Base-by-base conservation (phyloP, 2,888 invertebrate genomes). In the Eupithecia pulchellata region DNA sequence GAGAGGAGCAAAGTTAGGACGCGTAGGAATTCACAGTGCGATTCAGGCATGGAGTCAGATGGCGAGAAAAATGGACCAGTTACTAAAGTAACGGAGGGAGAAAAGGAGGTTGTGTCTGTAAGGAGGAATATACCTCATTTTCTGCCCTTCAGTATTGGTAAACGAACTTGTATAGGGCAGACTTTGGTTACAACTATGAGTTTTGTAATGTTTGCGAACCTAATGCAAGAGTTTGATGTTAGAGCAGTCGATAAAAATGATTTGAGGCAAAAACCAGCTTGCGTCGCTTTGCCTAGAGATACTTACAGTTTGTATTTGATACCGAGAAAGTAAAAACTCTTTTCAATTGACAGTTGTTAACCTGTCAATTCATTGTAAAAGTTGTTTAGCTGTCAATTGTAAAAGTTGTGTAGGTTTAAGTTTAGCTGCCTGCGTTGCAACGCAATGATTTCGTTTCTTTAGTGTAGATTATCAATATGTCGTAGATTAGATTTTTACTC, bases 81-180 rank as follows among this genome's bases (percentile, higher is more conserved):
- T 0, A 86, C 88, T 64, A 87, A 84, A 42, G 73, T 75, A 0
- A 80, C 77, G 4, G 90, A 91, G 25, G 75, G 71, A 0, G 93
- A 93, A 64, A 91, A 87, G 13, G 94, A 94, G 55, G 82, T 90
- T 0, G 78, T 88, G 0, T 86, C 92, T 0, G 90, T 95, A 0
- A 95, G 86, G 75, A 95, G 90, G 76, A 95, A 95, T 78, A 95
- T 96, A 13, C 95, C 97, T 0, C 96, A 97, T 83, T 98, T 98
- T 84, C 91, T 98, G 14, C 98, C 98, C 0, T 98, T 98, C 89
- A 97, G 97, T 83, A 97, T 97, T 58, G 98, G 98, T 9, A 97
- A 97, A 82, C 91, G 98, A n/a, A 97, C 97, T 0, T 98, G 98
- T 83, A 97, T 98, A 71, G 98, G 98, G 0, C 97, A 97, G 81